phyloP scores from a whole-genome alignment of 1,140 invertebrate species.

The Ruditapes philippinarum region DNA sequence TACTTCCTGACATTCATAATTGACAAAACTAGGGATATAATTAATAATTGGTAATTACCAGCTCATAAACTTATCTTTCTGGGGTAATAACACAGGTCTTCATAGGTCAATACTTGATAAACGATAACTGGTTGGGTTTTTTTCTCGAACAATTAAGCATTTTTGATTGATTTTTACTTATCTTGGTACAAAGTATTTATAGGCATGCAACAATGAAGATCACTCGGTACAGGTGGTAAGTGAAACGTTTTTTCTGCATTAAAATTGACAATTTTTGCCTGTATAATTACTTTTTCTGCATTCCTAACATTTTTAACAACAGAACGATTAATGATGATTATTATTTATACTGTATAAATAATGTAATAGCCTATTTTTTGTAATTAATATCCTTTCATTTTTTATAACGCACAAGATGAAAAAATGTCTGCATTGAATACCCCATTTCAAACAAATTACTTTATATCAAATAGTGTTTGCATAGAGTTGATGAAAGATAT shows the following conservation, averaged over 20 bases:
- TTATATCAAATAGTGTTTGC: too few species aligned
- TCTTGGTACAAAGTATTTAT: neutral
- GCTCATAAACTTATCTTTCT: constrained; percentile 4
- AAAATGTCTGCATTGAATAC: too few species aligned
- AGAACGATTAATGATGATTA: constrained; percentile 26
- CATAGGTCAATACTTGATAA: neutral
- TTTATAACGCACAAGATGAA: too few species aligned
- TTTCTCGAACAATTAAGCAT: neutral
- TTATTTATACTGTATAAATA: constrained; percentile 8
- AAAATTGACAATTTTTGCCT: neutral
- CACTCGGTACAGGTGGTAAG: constrained; percentile 5
- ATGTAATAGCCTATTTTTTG: neutral
- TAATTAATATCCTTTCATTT: too few species aligned
- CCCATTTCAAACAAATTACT: too few species aligned
- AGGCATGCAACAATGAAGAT: constrained; percentile 1
- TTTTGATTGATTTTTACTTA: constrained; percentile 31
- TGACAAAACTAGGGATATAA: neutral
- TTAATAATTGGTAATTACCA: constrained; percentile 33
- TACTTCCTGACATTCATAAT: constrained; percentile 12
- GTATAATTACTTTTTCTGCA: constrained; percentile 9
- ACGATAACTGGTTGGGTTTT: neutral
- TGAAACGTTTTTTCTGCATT: constrained; percentile 19
- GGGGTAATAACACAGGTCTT: neutral
- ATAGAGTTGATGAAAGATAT: too few species aligned
- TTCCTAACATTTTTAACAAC: neutral